phyloP scores from a whole-genome alignment of 2,797 vertebrate species.

The Trachops cirrhosus region DNA sequence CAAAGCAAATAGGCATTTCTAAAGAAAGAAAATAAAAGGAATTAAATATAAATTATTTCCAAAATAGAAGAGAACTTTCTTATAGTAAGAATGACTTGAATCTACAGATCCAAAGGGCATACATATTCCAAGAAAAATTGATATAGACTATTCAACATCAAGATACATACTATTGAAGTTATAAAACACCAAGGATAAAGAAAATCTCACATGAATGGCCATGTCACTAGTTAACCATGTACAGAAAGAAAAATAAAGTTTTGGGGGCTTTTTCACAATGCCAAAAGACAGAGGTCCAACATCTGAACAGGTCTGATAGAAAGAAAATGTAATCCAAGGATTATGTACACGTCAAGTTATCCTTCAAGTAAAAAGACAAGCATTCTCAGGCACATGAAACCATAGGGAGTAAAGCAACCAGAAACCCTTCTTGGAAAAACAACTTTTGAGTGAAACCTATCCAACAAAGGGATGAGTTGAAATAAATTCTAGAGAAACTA shows the following conservation, averaged over 20 bases:
- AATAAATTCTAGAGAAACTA: slow-evolving; percentile 11
- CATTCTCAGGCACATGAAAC: neutral
- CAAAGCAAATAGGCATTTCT: neutral
- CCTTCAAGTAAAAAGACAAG: neutral
- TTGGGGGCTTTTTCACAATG: neutral
- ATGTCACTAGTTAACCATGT: neutral
- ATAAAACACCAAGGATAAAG: neutral
- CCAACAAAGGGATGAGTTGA: neutral
- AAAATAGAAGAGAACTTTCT: slow-evolving; percentile 14
- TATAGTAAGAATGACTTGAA: slow-evolving; percentile 27
- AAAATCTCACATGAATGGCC: neutral
- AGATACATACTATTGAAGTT: neutral
- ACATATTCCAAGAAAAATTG: neutral
- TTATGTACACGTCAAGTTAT: neutral
- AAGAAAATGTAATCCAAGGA: neutral
- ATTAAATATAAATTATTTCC: slow-evolving; percentile 8
- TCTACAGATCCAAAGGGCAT: neutral
- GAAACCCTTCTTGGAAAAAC: neutral
- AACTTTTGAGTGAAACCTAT: neutral
- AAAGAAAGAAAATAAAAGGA: neutral
- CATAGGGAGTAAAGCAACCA: neutral
- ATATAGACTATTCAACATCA: neutral
- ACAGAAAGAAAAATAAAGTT: neutral
- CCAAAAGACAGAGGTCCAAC: neutral
- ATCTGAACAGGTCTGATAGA: neutral